Conservation (phyloP, 2,113 vertebrate genomes). For the Lepidothrix coronata region DNA sequence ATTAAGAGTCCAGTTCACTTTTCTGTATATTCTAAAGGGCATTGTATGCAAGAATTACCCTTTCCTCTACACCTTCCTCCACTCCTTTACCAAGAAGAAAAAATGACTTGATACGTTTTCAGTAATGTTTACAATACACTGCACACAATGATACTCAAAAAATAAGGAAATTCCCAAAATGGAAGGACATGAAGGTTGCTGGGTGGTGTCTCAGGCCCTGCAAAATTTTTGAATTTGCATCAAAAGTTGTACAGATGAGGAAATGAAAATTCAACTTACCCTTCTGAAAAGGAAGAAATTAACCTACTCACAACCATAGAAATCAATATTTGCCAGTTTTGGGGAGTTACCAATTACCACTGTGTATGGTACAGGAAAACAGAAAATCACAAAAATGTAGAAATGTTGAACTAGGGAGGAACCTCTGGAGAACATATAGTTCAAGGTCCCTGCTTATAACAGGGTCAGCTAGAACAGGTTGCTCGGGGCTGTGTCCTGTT, state of each 20-base stretch:
- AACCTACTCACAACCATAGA: background rate
- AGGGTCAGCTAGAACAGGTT: background rate
- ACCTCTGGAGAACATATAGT: background rate
- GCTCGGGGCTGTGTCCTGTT: background rate
- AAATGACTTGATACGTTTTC: background rate
- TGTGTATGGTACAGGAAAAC: background rate
- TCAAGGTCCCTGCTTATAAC: background rate
- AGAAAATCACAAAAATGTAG: background rate
- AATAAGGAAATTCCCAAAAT: background rate
- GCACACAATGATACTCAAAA: fast-evolving
- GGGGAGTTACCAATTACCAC: background rate
- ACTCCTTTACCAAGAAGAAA: background rate
- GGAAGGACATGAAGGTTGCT: background rate
- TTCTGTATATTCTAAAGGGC: background rate
- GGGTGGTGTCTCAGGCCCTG: background rate
- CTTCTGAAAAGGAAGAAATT: background rate
- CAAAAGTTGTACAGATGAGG: background rate
- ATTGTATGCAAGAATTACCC: background rate
- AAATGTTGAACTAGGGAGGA: background rate
- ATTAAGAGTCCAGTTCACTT: background rate
- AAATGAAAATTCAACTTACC: background rate
- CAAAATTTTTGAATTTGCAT: background rate
- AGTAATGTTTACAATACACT: background rate
- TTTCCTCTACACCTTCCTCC: background rate
- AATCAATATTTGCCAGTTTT: background rate